Evolutionary conservation across 2,113 vertebrate genomes (phyloP), one percentile per base, ranked within the genome.

Genomic region (Corythornis vintsioides): DNA sequence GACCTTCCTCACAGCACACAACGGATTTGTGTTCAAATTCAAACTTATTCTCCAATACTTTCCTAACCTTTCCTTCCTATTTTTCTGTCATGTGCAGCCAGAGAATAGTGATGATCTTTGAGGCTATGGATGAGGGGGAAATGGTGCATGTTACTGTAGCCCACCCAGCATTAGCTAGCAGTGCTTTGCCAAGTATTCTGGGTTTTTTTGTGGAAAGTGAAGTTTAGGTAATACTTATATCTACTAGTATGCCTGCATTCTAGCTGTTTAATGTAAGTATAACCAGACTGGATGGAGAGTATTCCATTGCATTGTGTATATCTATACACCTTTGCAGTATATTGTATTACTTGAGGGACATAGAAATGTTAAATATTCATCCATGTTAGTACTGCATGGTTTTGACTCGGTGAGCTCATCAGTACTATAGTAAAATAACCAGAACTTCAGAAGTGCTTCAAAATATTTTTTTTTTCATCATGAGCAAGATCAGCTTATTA

Each of bases 21-120:
- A 43, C 43, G 55, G 52, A 29, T 64, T 92, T 86, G 4, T 88
- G 64, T 87, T 84, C 33, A 31, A 31, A 63, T 61, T 56, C 81
- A 48, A 83, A 55, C 38, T 84, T 55, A 16, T 25, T 92, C 87
- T 83, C 40, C 80, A 72, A 33, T 28, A 21, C 18, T 87, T 83
- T 66, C 56, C 26, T 89, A 59, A 55, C 48, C 17, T 87, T 79
- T 63, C 15, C 82, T 93, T 94, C 75, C 89, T 83, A 29, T 89
- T 94, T 92, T 86, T 90, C n/a, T 53, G 47, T 91, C 75, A 70
- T 15, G 3, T 91, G 55, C 31, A 59, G 33, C 42, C 47, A 71
- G 59, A 91, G 43, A 83, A 56, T 48, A 77, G 75, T 38, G 57
- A 67, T 67, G 42, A 45, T 40, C 67, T 77, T 65, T 50, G 61